A percentile compares a stretch with the other conserved stretches of the same genome.
Conservation (phyloP, 2,888 invertebrate genomes). For the Agonum fuliginosum region DNA sequence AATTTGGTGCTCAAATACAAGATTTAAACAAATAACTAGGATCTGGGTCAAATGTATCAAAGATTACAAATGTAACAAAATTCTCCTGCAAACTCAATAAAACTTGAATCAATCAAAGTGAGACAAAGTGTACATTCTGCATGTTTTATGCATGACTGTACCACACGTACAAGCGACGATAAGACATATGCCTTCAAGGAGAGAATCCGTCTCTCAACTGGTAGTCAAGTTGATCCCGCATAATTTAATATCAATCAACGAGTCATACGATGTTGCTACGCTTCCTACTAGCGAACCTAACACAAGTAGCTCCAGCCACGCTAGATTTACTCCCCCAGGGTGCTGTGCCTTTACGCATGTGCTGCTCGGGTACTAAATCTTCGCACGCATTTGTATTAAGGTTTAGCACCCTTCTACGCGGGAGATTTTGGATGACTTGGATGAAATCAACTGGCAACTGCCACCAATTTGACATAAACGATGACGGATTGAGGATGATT, state of each 20-base stretch:
- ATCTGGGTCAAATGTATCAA: background rate
- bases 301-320: background rate
- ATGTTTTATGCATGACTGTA: background rate
- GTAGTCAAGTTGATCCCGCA: constrained; percentile 30
- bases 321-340: background rate
- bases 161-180: constrained; percentile 7
- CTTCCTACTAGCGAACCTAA: background rate
- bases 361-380: constrained; percentile 10
- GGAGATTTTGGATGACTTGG: constrained; percentile 10
- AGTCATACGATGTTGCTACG: constrained; percentile 25
- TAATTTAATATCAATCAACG: constrained; percentile 42
- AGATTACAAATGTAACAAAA: constrained; percentile 3
- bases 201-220: constrained; percentile 15
- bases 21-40: too few relatives aligned
- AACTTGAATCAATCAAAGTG: background rate
- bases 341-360: constrained; percentile 16
- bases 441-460: constrained; percentile 29
- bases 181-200: constrained; percentile 43
- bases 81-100: background rate
- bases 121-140: background rate
- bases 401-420: background rate
- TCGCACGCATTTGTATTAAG: constrained; percentile 2
- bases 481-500: too few relatives aligned
- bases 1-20: too few relatives aligned
- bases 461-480: constrained; percentile 22